Evolutionary conservation across 2,113 vertebrate genomes (phyloP).

Genomic region (Anseranas semipalmata): DNA sequence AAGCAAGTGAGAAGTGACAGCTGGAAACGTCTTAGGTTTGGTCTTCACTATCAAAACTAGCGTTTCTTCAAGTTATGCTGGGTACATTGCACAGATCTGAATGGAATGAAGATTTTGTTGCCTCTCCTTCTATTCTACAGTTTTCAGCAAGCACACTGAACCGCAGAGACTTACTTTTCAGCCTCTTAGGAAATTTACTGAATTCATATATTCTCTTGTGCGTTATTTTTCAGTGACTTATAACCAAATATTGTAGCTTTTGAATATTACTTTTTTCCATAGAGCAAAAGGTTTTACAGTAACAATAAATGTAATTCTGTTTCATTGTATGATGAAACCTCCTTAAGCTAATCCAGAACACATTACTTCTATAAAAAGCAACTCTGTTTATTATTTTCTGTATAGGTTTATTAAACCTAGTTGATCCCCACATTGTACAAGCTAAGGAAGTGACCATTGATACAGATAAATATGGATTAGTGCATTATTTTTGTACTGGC

Average conservation of each 20-base stretch:
- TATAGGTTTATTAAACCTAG: neutral
- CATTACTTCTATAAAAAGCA: neutral
- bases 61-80: neutral
- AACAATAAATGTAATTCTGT: neutral
- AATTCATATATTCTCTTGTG: neutral
- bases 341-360: neutral
- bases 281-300: neutral
- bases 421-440: neutral
- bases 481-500: neutral
- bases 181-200: neutral
- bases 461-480: neutral
- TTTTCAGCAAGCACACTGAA: neutral
- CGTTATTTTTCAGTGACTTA: neutral
- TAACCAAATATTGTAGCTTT: neutral
- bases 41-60: neutral
- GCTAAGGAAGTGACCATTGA: neutral
- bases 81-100: neutral
- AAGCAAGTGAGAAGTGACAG: neutral
- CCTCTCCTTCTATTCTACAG: accelerated
- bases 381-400: too few relatives aligned
- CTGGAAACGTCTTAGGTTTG: neutral
- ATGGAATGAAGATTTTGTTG: neutral
- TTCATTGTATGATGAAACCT: neutral
- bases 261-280: neutral
- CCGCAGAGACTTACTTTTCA: neutral